Percentiles rank a stretch among this genome's conserved stretches.
phyloP scores from a whole-genome alignment of 2,888 invertebrate genomes.

The Oxyteleia sp. region DNA sequence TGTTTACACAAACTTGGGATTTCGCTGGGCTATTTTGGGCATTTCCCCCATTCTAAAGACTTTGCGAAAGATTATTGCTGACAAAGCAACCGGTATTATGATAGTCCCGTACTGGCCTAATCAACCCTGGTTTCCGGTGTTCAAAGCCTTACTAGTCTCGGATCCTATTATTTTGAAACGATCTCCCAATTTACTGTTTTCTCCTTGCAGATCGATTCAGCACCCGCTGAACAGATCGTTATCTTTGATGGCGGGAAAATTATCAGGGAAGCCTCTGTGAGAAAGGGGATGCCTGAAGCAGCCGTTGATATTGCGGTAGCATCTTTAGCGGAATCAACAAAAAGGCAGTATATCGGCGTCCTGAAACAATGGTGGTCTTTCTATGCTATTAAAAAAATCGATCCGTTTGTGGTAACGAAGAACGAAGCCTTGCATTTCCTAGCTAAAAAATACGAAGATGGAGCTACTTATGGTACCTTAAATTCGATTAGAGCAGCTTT shows the following conservation, averaged over 20 bases:
- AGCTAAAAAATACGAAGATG: conserved; percentile 45
- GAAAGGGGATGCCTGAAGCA: conserved; percentile 22
- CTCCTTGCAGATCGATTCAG: conserved; percentile 43
- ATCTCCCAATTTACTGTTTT: conserved; percentile 32
- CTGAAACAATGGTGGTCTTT: conserved; percentile 75
- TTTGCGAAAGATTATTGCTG: conserved; percentile 40
- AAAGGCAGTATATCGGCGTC: conserved; percentile 71
- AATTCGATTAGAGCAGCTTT: conserved; percentile 63
- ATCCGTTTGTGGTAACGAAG: no score
- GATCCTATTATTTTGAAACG: conserved; percentile 31
- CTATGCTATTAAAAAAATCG: no score
- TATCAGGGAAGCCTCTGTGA: conserved; percentile 17
- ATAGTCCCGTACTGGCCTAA: conserved; percentile 43
- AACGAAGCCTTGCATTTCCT: conserved; percentile 50
- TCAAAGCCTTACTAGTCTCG: neutral
- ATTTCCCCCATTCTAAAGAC: conserved; percentile 8
- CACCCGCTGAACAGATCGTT: conserved; percentile 34
- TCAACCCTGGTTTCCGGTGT: conserved; percentile 21
- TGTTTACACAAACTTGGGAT: conserved; percentile 60
- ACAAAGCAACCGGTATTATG: conserved; percentile 32
- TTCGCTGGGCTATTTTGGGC: conserved; percentile 48
- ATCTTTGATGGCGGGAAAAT: conserved; percentile 56
- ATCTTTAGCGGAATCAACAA: conserved; percentile 67
- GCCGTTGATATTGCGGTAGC: conserved; percentile 63
- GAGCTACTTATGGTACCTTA: conserved; percentile 57